Evolutionary conservation across 2,113 vertebrate genomes (phyloP).

Genomic region (Osmerus mordax): DNA sequence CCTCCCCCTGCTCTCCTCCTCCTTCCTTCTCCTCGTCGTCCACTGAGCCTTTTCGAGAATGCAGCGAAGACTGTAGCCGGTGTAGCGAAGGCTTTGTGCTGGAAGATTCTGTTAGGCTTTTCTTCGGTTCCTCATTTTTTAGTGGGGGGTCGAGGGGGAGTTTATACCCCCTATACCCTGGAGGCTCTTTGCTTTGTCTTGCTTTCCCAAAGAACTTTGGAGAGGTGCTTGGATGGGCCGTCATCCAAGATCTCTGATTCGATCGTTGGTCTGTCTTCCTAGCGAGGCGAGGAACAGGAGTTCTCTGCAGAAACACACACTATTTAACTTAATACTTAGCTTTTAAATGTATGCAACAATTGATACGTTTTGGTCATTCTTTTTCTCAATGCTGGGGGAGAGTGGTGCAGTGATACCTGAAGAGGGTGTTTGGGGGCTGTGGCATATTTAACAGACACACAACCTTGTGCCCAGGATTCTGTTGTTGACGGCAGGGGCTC

Average conservation of each 20-base stretch:
- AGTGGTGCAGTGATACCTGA: conserved; percentile 31
- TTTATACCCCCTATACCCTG: neutral
- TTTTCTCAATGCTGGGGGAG: neutral
- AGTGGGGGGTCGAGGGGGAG: neutral
- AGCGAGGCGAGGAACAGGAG: neutral
- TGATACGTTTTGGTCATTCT: neutral
- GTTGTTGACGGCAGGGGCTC: conserved; percentile 58
- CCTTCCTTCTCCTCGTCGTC: neutral
- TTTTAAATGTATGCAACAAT: too few species aligned
- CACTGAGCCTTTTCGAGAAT: neutral
- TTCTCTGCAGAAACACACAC: conserved; percentile 23
- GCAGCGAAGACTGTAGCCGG: accelerated
- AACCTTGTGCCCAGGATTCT: conserved; percentile 76
- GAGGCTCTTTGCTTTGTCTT: conserved; percentile 6
- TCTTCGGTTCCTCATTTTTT: conserved; percentile 12
- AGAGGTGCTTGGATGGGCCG: neutral
- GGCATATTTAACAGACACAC: conserved; percentile 34
- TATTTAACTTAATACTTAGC: too few species aligned
- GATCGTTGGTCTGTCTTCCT: conserved; percentile 7
- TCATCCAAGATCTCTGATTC: neutral
- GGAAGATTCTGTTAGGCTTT: neutral
- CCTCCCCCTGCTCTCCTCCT: neutral
- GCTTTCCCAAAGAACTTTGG: conserved; percentile 20
- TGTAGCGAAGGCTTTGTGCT: neutral
- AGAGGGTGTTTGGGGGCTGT: neutral